Evolutionary conservation across 2,113 vertebrate genomes (phyloP).

Genomic region (Daphoenositta chrysoptera): DNA sequence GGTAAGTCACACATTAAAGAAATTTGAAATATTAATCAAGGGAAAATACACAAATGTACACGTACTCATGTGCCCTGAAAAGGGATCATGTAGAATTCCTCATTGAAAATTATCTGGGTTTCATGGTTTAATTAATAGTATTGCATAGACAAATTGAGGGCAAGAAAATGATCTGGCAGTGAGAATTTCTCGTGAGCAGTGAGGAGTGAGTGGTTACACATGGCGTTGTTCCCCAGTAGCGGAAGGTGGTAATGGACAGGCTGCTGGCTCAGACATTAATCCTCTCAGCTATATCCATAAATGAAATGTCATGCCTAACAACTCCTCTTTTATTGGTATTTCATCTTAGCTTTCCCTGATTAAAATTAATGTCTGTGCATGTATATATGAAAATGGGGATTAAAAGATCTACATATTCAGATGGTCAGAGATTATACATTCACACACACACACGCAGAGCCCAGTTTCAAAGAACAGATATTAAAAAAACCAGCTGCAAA

Average conservation of each 20-base stretch:
- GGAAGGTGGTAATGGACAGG: background rate
- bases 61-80: background rate
- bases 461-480: background rate
- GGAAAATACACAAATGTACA: background rate
- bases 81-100: background rate
- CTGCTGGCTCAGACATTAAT: slow-evolving; percentile 20
- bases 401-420: background rate
- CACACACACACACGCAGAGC: background rate
- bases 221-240: background rate
- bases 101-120: background rate
- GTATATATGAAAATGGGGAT: background rate
- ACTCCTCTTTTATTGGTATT: slow-evolving; percentile 13
- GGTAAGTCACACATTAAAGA: background rate
- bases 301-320: slow-evolving; percentile 45
- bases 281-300: slow-evolving; percentile 5
- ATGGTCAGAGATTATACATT: background rate
- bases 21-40: background rate
- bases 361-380: background rate
- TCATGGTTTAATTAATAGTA: background rate
- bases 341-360: background rate
- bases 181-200: background rate
- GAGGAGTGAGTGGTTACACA: background rate
- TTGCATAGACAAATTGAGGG: background rate
- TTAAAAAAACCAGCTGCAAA: background rate
- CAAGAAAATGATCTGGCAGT: background rate